phyloP scores from a whole-genome alignment of 2,797 vertebrate genomes.

The Muraenolepis orangiensis region DNA sequence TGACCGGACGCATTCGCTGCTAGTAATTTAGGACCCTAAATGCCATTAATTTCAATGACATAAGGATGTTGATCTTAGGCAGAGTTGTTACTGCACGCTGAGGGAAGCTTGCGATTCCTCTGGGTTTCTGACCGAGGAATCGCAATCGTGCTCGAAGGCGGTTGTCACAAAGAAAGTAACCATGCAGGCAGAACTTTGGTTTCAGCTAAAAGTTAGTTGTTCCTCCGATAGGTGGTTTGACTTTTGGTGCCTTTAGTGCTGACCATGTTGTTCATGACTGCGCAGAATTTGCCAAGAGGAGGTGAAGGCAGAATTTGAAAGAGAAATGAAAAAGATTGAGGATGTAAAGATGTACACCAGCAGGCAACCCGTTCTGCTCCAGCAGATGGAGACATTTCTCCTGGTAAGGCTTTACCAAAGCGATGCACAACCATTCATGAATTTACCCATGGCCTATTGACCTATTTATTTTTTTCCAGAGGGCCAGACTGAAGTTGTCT shows the following conservation, averaged over 20 bases:
- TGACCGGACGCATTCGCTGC: constrained; percentile 29
- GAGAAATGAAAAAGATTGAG: constrained; percentile 64
- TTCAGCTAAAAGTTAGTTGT: not conserved
- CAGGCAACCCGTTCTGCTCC: constrained; percentile 56
- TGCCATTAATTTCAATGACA: too few species aligned
- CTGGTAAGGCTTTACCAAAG: constrained; percentile 37
- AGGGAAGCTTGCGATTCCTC: not conserved
- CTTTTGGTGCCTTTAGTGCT: not conserved
- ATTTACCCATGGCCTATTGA: too few species aligned
- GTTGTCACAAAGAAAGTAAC: not conserved
- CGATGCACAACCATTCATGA: not conserved
- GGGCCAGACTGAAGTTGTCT: constrained; percentile 62
- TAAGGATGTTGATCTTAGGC: not conserved
- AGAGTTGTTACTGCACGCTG: not conserved
- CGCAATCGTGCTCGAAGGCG: not conserved
- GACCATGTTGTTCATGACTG: not conserved
- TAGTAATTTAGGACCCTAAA: not conserved
- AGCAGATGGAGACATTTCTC: constrained; percentile 74
- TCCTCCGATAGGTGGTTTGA: not conserved
- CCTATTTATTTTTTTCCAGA: constrained; percentile 62
- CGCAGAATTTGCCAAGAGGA: constrained; percentile 76
- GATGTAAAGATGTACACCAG: constrained; percentile 58
- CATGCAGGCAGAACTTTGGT: not conserved
- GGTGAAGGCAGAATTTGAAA: constrained; percentile 69
- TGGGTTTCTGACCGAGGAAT: not conserved